A percentile compares a stretch with the other conserved stretches of the same genome.
These are phyloP conservation scores for Spilosoma lubricipeda DNA, from an alignment of 2,888 invertebrate genomes.

Conservation along the genomic window DNA sequence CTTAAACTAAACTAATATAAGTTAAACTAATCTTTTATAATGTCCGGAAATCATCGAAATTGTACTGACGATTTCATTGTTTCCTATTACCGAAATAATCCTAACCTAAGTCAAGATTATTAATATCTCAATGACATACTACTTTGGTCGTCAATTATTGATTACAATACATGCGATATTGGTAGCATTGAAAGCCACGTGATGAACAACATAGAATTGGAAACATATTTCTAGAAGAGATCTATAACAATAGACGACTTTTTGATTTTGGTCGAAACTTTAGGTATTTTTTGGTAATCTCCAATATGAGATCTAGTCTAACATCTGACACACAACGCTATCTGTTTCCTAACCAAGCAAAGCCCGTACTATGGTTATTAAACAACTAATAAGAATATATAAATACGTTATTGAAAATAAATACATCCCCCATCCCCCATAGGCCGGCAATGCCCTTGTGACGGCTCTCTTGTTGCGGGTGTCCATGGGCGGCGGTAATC, in stretches of 20 bases:
- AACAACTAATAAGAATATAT: too few relatives aligned
- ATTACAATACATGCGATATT: not conserved
- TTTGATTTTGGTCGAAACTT: not conserved
- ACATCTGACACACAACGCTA: too few relatives aligned
- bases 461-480: too few relatives aligned
- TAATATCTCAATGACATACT: not conserved
- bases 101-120: not conserved
- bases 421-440: too few relatives aligned
- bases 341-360: too few relatives aligned
- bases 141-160: not conserved
- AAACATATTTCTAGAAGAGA: slow-evolving; percentile 22
- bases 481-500: too few relatives aligned
- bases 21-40: not conserved
- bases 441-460: too few relatives aligned
- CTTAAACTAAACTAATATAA: not conserved
- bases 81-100: not conserved
- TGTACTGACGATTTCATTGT: too few relatives aligned
- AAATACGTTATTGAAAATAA: too few relatives aligned
- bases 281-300: too few relatives aligned
- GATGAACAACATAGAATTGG: slow-evolving; percentile 17
- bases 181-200: slow-evolving; percentile 24
- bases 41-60: not conserved
- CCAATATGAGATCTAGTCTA: too few relatives aligned
- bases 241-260: not conserved
- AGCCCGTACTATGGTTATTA: too few relatives aligned